Conservation (phyloP, 2,888 invertebrate species). For the Gisinianus flammeolus region DNA sequence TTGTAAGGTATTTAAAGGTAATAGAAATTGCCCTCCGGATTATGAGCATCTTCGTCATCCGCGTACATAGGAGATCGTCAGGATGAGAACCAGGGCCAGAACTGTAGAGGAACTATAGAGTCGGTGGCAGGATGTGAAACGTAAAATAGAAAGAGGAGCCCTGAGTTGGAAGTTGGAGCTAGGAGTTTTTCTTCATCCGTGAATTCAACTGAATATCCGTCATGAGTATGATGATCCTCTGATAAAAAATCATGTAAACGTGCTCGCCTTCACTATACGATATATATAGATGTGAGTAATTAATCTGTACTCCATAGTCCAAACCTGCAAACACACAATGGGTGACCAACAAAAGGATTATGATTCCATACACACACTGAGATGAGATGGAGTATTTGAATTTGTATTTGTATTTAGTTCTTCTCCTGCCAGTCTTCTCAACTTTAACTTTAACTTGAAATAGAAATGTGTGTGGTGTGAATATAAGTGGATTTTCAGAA, state of each 20-base stretch:
- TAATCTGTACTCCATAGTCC: no score
- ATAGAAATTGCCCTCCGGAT: conserved; percentile 15
- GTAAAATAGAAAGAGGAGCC: conserved; percentile 10
- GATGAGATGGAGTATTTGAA: no score
- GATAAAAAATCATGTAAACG: background rate
- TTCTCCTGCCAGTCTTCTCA: no score
- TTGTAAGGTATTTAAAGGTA: conserved; percentile 14
- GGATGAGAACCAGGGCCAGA: background rate
- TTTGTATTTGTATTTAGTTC: no score
- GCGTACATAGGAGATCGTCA: background rate
- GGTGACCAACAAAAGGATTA: no score
- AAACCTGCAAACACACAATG: no score
- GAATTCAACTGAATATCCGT: background rate
- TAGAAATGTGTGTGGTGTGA: no score
- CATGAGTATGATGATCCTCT: conserved; percentile 1
- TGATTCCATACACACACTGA: no score
- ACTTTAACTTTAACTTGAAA: no score
- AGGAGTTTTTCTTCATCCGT: background rate
- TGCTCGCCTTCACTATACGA: background rate
- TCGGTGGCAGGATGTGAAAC: background rate
- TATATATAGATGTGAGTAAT: no score
- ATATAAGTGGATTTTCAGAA: no score
- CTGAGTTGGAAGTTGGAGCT: conserved; percentile 1
- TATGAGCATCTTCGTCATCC: conserved; percentile 2
- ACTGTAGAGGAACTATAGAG: background rate